Conservation (phyloP, 2,113 vertebrate genomes). For the Myotis davidii region DNA sequence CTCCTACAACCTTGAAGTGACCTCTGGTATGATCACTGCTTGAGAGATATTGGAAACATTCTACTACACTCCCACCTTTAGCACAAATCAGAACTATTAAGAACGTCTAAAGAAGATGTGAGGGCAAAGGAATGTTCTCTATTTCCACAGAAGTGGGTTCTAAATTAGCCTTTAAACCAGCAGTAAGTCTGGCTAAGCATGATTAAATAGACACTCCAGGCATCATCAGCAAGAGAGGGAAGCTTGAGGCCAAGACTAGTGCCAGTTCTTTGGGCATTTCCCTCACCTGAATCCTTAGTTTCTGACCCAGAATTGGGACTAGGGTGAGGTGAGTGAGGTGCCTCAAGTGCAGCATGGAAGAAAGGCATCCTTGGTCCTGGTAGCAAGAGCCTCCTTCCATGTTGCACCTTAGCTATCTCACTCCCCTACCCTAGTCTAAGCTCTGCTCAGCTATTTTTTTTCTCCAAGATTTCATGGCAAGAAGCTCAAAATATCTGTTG, state of each 20-base stretch:
- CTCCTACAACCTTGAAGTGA: not conserved
- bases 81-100: not conserved
- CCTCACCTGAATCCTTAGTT: not conserved
- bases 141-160: not conserved
- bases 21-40: not conserved
- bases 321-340: rapidly evolving
- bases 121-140: not conserved
- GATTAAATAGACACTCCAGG: not conserved
- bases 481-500: not conserved
- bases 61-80: not conserved
- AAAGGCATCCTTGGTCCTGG: not conserved
- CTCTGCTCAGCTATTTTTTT: not conserved
- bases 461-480: not conserved
- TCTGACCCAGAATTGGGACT: not conserved
- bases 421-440: not conserved
- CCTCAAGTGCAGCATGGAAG: not conserved
- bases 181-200: not conserved
- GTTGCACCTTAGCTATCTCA: no score
- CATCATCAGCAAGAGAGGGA: not conserved
- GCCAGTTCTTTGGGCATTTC: not conserved
- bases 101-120: not conserved
- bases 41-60: not conserved
- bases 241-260: not conserved
- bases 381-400: not conserved
- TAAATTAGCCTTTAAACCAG: not conserved